These are phyloP conservation scores for Andrena camellia DNA, from an alignment of 2,888 invertebrate species.

Conservation along the genomic window DNA sequence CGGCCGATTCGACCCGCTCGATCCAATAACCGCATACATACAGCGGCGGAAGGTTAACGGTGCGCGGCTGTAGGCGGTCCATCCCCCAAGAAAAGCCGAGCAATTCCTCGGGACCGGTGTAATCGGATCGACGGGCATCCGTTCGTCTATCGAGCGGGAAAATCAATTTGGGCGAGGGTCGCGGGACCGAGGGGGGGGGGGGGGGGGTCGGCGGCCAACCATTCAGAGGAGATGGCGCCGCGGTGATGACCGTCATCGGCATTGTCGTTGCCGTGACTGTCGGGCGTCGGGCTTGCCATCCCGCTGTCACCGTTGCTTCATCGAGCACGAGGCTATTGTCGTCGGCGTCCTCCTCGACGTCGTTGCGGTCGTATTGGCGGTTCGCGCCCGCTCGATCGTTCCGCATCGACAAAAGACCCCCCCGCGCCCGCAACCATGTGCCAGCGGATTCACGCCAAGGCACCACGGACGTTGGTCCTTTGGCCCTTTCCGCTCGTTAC, in stretches of 20 bases:
- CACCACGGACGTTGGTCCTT: constrained; percentile 14
- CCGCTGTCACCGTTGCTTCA: constrained; percentile 45
- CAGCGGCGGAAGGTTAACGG: constrained; percentile 5
- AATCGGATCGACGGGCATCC: constrained; percentile 38
- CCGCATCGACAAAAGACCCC: constrained; percentile 9
- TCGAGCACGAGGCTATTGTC: constrained; percentile 38
- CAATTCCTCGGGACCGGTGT: constrained; percentile 34
- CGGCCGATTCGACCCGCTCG: background rate
- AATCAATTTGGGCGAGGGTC: constrained; percentile 61
- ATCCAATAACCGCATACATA: constrained; percentile 9
- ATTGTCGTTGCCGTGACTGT: constrained; percentile 59
- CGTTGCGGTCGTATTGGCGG: constrained; percentile 46
- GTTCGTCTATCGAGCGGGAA: constrained; percentile 34
- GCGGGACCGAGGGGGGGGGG: constrained; percentile 6
- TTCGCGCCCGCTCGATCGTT: constrained; percentile 32
- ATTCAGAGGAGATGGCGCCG: constrained; percentile 54
- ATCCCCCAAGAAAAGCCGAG: constrained; percentile 21
- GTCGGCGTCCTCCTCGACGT: constrained; percentile 21
- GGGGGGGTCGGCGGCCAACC: constrained; percentile 32
- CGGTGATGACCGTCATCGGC: constrained; percentile 62
- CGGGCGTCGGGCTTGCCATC: constrained; percentile 47
- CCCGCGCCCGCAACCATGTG: background rate
- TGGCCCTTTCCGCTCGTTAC: constrained; percentile 52
- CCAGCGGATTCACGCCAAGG: background rate
- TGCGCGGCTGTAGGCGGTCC: constrained; percentile 2